Evolutionary conservation across 1,140 invertebrate genomes (phyloP).

Genomic region (Drosophila ercepeae): DNA sequence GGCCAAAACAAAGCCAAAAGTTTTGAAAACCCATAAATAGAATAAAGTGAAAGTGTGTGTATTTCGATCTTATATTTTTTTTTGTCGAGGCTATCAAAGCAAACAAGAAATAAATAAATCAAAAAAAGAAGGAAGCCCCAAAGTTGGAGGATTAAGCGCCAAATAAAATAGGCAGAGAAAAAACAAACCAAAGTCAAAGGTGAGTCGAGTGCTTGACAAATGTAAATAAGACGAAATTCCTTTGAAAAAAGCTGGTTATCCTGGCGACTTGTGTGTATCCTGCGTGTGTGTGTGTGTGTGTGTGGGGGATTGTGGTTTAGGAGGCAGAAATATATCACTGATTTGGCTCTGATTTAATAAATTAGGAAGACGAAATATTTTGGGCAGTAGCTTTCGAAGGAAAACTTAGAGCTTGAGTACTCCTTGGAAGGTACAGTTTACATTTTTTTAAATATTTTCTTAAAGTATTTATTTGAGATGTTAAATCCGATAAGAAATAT

Average conservation of each 20-base stretch:
- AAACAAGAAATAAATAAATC: constrained; percentile 18
- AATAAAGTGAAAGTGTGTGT: constrained; percentile 24
- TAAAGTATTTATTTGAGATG: constrained; percentile 14
- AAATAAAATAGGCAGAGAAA: constrained; percentile 21
- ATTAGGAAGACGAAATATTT: neutral
- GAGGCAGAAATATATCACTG: constrained; percentile 9
- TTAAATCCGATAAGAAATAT: constrained; percentile 33
- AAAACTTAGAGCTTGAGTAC: too few relatives aligned
- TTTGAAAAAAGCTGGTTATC: constrained; percentile 1
- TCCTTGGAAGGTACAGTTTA: too few relatives aligned
- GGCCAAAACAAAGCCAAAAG: neutral
- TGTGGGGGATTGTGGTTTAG: constrained; percentile 15
- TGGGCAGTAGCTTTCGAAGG: too few relatives aligned
- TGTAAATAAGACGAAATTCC: constrained; percentile 32
- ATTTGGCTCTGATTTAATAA: neutral
- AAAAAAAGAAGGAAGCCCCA: neutral
- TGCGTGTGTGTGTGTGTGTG: constrained; percentile 1
- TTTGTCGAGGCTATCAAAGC: constrained; percentile 17
- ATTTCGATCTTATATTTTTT: constrained; percentile 23
- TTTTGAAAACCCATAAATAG: neutral
- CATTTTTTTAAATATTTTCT: neutral
- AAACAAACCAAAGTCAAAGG: constrained; percentile 46
- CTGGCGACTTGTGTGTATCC: neutral
- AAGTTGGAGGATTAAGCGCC: constrained; percentile 29
- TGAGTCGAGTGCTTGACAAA: constrained; percentile 54